These are phyloP conservation scores for Ammodramus savannarum DNA, from an alignment of 2,113 vertebrate species.

Conservation along the genomic window DNA sequence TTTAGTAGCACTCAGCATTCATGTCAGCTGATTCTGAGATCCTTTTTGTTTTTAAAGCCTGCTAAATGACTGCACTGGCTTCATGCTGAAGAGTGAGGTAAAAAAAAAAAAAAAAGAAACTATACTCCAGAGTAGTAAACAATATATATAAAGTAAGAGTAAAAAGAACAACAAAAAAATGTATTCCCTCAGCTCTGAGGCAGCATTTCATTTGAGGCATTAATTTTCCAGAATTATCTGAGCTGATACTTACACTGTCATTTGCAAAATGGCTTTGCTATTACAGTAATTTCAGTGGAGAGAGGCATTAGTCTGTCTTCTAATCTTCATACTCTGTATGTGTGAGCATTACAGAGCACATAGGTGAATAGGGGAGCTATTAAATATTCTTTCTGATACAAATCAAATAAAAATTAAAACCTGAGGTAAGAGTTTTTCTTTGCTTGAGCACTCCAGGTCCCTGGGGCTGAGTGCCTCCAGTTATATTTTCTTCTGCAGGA, in stretches of 20 bases:
- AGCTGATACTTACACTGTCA: constrained; percentile 50
- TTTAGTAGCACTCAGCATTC: neutral
- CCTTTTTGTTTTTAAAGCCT: constrained; percentile 19
- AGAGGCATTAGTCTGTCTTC: constrained; percentile 53
- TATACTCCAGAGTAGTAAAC: neutral
- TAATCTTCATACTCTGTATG: constrained; percentile 33
- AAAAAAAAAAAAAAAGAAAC: neutral
- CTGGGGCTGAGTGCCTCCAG: neutral
- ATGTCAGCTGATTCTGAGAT: neutral
- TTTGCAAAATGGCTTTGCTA: constrained; percentile 67
- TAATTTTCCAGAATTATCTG: constrained; percentile 68
- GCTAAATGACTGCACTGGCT: neutral
- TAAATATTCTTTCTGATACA: constrained; percentile 39
- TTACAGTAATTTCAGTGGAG: constrained; percentile 63
- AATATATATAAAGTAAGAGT: neutral
- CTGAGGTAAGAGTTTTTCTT: neutral
- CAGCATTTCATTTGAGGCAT: constrained; percentile 60
- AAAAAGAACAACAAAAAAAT: constrained; percentile 48
- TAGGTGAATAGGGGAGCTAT: constrained; percentile 45
- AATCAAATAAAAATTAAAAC: constrained; percentile 59
- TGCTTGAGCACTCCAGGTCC: neutral
- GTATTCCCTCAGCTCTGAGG: constrained; percentile 39
- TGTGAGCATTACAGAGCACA: neutral
- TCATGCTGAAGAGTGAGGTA: neutral
- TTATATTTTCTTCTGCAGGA: neutral